phyloP scores from a whole-genome alignment of 1,140 invertebrate species.

The Trichoplusia ni region DNA sequence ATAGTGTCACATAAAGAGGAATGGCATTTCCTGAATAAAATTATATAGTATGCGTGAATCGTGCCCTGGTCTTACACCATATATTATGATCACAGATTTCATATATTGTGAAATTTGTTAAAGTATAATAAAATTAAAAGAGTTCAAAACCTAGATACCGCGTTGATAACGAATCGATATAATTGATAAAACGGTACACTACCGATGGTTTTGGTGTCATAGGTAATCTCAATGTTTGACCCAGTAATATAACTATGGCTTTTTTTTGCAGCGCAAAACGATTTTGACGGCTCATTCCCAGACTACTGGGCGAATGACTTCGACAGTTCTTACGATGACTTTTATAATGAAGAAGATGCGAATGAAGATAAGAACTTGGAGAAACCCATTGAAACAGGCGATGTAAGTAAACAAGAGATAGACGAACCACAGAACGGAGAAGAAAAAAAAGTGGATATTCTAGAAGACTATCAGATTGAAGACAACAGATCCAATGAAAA shows the following conservation, averaged over 20 bases:
- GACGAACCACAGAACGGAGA: conserved; percentile 5
- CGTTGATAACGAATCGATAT: too few relatives aligned
- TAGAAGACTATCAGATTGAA: conserved; percentile 60
- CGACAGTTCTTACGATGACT: neutral
- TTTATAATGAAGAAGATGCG: neutral
- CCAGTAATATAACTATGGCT: neutral
- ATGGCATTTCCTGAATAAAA: too few relatives aligned
- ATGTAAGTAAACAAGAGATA: neutral
- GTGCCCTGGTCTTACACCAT: too few relatives aligned
- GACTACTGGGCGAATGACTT: conserved; percentile 28
- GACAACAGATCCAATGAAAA: conserved; percentile 61
- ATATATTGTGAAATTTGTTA: too few relatives aligned
- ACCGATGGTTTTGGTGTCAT: too few relatives aligned
- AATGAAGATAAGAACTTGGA: conserved; percentile 16
- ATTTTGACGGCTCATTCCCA: conserved; percentile 7
- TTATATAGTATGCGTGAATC: too few relatives aligned
- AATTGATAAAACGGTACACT: too few relatives aligned
- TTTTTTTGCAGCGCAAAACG: conserved; percentile 33
- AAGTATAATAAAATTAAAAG: too few relatives aligned
- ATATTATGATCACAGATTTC: too few relatives aligned
- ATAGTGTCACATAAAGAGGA: too few relatives aligned
- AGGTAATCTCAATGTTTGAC: neutral
- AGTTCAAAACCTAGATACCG: too few relatives aligned
- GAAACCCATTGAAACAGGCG: neutral
- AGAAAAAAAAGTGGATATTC: conserved; percentile 10